These are phyloP conservation scores for Octopus bimaculoides DNA, from an alignment of 1,140 invertebrate genomes.

Conservation along the genomic window DNA sequence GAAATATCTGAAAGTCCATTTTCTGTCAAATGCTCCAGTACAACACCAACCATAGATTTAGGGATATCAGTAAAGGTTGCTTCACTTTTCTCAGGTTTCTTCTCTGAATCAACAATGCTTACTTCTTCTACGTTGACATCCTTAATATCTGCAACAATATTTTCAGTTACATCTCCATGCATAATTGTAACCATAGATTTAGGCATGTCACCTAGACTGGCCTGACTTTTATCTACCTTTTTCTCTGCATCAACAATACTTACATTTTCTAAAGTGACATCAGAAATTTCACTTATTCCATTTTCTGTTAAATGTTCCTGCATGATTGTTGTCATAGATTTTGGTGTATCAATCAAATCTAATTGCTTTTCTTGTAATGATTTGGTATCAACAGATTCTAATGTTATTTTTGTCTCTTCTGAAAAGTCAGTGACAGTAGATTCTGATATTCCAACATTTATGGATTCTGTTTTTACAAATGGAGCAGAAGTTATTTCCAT, in stretches of 20 bases:
- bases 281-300: not conserved
- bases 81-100: not conserved
- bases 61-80: not conserved
- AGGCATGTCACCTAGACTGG: too few relatives aligned
- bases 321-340: not conserved
- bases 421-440: not conserved
- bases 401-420: not conserved
- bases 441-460: not conserved
- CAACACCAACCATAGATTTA: not conserved
- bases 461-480: not conserved
- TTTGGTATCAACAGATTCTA: not conserved
- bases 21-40: slow-evolving; percentile 11
- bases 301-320: slow-evolving; percentile 1
- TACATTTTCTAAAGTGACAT: not conserved
- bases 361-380: not conserved
- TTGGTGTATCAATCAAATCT: not conserved
- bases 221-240: too few relatives aligned
- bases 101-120: not conserved
- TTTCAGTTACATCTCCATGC: too few relatives aligned
- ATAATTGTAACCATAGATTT: too few relatives aligned
- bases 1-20: not conserved
- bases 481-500: not conserved
- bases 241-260: too few relatives aligned
- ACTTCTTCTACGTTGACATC: too few relatives aligned
- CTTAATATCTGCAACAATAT: too few relatives aligned